phyloP scores from a whole-genome alignment of 2,797 vertebrate species.

The Ctenopoma kingsleyae region DNA sequence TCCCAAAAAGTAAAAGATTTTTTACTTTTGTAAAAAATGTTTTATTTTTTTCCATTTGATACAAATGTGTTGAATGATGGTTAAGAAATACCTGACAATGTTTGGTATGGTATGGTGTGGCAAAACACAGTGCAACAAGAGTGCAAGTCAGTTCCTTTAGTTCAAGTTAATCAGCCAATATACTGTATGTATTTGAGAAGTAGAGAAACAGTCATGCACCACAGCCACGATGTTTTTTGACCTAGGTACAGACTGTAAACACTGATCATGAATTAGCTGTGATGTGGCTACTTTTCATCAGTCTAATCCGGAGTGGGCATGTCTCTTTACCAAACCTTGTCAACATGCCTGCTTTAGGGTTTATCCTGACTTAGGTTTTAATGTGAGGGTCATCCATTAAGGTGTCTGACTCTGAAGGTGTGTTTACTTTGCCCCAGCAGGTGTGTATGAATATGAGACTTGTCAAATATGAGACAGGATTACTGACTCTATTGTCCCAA shows the following conservation, averaged over 20 bases:
- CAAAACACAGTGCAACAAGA: not conserved
- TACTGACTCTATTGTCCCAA: slow-evolving; percentile 73
- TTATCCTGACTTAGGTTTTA: slow-evolving; percentile 67
- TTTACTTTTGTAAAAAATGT: not conserved
- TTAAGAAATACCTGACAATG: slow-evolving; percentile 17
- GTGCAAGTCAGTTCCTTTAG: not conserved
- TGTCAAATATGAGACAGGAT: slow-evolving; percentile 79
- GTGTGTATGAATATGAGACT: slow-evolving; percentile 82
- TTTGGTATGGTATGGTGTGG: not conserved
- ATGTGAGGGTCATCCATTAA: slow-evolving; percentile 79
- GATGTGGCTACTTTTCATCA: slow-evolving; percentile 55
- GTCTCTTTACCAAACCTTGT: slow-evolving; percentile 58
- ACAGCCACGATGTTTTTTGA: slow-evolving; percentile 5
- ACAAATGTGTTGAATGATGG: not conserved
- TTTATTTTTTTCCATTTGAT: slow-evolving; percentile 9
- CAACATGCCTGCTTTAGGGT: slow-evolving; percentile 57
- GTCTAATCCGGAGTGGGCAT: slow-evolving; percentile 47
- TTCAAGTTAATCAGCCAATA: not conserved
- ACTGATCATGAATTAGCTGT: slow-evolving; percentile 22
- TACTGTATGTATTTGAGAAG: not conserved
- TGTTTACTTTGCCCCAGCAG: slow-evolving; percentile 79
- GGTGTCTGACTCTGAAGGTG: slow-evolving; percentile 71
- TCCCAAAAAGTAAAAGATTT: not conserved
- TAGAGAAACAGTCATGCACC: not conserved
- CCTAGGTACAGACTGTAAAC: slow-evolving; percentile 36